phyloP scores from a whole-genome alignment of 2,797 vertebrate species.

The Halcyon smyrnensis region DNA sequence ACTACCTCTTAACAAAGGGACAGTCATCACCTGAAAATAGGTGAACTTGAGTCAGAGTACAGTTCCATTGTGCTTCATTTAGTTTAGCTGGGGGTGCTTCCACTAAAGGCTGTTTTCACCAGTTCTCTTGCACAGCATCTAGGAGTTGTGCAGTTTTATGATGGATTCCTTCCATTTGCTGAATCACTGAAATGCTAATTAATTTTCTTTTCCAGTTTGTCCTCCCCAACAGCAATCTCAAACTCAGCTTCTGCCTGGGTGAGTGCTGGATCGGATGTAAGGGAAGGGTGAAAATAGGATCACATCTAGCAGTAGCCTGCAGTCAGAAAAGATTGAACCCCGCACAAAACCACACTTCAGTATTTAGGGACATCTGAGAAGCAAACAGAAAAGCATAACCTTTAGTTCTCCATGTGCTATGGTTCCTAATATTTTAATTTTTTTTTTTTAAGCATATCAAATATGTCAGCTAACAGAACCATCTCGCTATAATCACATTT shows the following conservation, averaged over 20 bases:
- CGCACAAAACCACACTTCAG: not conserved
- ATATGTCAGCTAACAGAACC: not conserved
- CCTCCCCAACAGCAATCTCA: not conserved
- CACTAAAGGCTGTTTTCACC: not conserved
- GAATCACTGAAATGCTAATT: not conserved
- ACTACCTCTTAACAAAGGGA: not conserved
- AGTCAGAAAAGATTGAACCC: not conserved
- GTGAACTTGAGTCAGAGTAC: rapidly evolving
- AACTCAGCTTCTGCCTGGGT: not conserved
- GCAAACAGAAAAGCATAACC: not conserved
- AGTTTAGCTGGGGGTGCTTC: not conserved
- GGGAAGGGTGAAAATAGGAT: not conserved
- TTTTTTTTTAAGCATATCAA: not conserved
- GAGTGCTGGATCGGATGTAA: not conserved
- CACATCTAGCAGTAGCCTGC: not conserved
- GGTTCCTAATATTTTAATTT: not conserved
- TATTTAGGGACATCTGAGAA: not conserved
- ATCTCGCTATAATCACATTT: not conserved
- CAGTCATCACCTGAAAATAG: not conserved
- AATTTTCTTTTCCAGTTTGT: not conserved
- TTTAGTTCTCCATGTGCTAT: not conserved
- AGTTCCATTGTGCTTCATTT: not conserved
- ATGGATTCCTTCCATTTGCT: not conserved
- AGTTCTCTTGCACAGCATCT: not conserved
- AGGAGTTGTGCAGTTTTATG: not conserved